Conservation (phyloP, 2,113 vertebrate species). For the Lanius ludovicianus region DNA sequence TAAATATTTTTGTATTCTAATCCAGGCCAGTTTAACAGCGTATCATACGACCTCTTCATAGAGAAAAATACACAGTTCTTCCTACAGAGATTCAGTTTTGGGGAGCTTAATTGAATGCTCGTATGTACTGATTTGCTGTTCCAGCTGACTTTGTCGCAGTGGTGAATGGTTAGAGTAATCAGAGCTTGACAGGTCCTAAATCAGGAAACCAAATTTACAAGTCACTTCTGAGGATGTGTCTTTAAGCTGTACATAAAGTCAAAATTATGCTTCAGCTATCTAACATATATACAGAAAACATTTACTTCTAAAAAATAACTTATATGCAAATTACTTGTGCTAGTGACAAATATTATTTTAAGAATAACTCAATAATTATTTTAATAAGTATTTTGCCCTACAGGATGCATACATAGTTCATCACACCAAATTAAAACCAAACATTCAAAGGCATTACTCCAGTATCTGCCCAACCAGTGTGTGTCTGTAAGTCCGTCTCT, state of each 20-base stretch:
- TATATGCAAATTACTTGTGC: not conserved
- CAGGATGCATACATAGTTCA: not conserved
- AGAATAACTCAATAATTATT: not conserved
- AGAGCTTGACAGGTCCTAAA: constrained; percentile 35
- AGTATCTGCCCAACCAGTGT: not conserved
- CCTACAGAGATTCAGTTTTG: not conserved
- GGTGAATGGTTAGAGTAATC: constrained; percentile 9
- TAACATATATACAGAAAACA: not conserved
- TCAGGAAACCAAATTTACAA: constrained; percentile 49
- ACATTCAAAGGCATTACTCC: not conserved
- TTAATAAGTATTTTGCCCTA: not conserved
- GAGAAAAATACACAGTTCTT: not conserved
- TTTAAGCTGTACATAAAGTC: not conserved
- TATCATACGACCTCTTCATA: not conserved
- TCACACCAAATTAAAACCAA: not conserved
- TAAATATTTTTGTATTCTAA: not conserved
- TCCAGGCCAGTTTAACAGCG: not conserved
- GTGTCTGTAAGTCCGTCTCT: not conserved
- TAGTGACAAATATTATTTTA: not conserved
- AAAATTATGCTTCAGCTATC: not conserved
- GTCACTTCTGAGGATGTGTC: not conserved
- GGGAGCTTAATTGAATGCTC: not conserved
- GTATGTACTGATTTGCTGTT: constrained; percentile 26
- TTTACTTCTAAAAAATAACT: not conserved
- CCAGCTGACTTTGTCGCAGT: constrained; percentile 27